Evolutionary conservation across 2,888 invertebrate genomes (phyloP), one percentile per base, ranked within the genome.

Genomic region (Trimorus sp.): DNA sequence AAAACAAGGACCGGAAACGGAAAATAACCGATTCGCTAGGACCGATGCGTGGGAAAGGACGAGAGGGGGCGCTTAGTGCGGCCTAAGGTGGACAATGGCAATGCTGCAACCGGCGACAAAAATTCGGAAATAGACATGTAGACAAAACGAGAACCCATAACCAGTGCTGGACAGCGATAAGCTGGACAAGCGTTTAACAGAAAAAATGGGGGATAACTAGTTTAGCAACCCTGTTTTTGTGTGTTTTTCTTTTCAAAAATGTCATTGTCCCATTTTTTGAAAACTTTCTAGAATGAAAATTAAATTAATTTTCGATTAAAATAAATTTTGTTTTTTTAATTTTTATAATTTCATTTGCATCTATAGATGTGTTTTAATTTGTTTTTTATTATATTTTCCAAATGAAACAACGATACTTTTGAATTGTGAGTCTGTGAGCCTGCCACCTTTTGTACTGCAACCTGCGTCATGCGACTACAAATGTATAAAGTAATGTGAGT

Each of bases 381-480:
- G 2, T 26, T 26, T 26, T 26, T 26, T 26, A 26, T 26, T 26
- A 26, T 26, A 1, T 26, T 26, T 26, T 3, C 26, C 1, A 26
- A 26, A 26, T 26, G 4, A 26, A 26, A 26, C 26, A 26, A 26
- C 1, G 26, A 26, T 4, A 4, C 4, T 26, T 26, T 26, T 26
- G 26, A 26, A 26, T 1, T 26, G 26, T 26, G 4, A 3, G 26
- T 26, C 4, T 26, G 26, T 54, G 53, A 85, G 80, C 86, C 88
- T 89, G 87, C 87, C 89, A 91, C 89, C 89, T 38, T 66, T 71
- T 87, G 86, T 88, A 88, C 88, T 86, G 86, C 88, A 84, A 86
- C 87, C 88, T 89, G 88, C 87, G 89, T 86, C 91, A 91, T 90
- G 91, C 91, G 87, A 89, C 91, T 91, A 91, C 88, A 74, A 12